Percentiles rank a stretch among this genome's conserved stretches.
Evolutionary conservation across 2,888 invertebrate species (phyloP).

Genomic region (Hydrotaea diabolus): DNA sequence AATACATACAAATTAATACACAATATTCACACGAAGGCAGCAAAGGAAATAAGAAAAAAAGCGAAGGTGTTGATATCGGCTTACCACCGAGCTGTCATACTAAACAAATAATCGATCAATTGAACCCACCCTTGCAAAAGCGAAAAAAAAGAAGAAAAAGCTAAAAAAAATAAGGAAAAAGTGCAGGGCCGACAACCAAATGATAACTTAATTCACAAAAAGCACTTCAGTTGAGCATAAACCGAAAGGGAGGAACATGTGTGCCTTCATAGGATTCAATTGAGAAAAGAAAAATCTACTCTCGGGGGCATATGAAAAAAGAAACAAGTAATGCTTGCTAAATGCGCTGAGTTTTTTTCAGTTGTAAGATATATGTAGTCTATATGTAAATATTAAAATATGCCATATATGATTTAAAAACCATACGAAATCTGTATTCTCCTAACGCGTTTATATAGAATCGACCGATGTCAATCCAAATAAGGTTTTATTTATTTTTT

Average conservation of each 20-base stretch:
- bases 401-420: neutral
- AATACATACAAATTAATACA: too few relatives aligned
- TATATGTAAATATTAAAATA: too few relatives aligned
- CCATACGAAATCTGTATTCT: neutral
- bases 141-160: slow-evolving; percentile 18
- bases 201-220: slow-evolving; percentile 11
- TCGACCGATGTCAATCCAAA: slow-evolving; percentile 36
- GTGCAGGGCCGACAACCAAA: neutral
- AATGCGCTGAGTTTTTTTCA: too few relatives aligned
- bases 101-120: slow-evolving; percentile 59
- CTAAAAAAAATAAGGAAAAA: slow-evolving; percentile 9
- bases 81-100: slow-evolving; percentile 49
- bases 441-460: neutral
- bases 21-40: too few relatives aligned
- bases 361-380: neutral
- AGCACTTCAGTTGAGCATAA: neutral
- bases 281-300: neutral
- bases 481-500: slow-evolving; percentile 51
- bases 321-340: neutral
- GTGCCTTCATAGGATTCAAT: neutral
- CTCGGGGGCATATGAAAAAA: neutral
- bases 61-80: slow-evolving; percentile 45
- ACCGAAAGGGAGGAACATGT: neutral
- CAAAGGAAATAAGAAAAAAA: too few relatives aligned
- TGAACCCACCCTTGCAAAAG: slow-evolving; percentile 65